These are phyloP conservation scores for Pristionchus fissidentatus DNA, from an alignment of 2,888 invertebrate genomes.

Conservation along the genomic window DNA sequence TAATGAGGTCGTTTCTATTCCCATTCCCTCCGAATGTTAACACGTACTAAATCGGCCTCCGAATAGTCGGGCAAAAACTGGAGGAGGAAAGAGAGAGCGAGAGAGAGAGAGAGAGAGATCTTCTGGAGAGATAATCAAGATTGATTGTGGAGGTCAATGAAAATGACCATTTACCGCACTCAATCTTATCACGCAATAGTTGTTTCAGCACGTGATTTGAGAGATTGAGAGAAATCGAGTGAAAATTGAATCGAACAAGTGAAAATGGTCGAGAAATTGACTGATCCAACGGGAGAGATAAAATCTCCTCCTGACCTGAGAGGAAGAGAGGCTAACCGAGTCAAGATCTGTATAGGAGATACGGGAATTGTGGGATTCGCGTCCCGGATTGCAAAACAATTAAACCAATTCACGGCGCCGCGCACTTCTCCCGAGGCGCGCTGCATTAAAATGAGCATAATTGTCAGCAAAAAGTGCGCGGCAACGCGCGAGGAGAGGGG, in stretches of 20 bases:
- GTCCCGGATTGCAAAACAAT: no score
- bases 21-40: not conserved
- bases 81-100: not conserved
- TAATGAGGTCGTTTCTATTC: constrained; percentile 32
- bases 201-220: not conserved
- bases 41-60: constrained; percentile 3
- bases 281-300: not conserved
- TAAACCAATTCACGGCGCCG: no score
- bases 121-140: not conserved
- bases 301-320: not conserved
- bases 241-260: not conserved
- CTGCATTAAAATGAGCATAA: constrained; percentile 4
- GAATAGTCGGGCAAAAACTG: constrained; percentile 26
- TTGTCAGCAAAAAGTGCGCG: constrained; percentile 12
- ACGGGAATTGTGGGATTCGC: no score
- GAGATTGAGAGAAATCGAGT: not conserved
- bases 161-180: no score
- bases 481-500: not conserved
- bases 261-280: constrained; percentile 7
- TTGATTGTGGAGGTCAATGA: constrained; percentile 5
- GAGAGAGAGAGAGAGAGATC: not conserved
- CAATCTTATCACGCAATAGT: no score
- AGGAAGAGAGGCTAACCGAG: no score
- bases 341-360: no score
- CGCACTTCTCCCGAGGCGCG: no score